Conservation (phyloP, 2,113 vertebrate species). For the Emydocephalus ijimae region DNA sequence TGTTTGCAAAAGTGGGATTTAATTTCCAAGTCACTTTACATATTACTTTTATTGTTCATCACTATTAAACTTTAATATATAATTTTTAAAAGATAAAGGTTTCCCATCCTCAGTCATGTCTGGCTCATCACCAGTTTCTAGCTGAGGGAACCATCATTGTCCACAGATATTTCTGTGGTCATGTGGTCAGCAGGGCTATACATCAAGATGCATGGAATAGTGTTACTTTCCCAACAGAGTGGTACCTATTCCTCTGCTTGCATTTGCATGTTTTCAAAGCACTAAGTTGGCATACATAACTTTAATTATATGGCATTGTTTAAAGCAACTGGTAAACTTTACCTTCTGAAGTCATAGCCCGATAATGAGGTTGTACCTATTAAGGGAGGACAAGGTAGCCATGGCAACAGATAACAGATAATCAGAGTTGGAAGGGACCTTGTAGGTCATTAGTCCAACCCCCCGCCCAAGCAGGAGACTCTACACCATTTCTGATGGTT, state of each 20-base stretch:
- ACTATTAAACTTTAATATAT: not conserved
- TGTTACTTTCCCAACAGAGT: not conserved
- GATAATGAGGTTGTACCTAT: not conserved
- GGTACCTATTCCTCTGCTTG: not conserved
- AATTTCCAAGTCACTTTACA: not conserved
- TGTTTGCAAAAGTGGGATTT: not conserved
- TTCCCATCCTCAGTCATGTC: not conserved
- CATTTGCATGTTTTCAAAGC: not conserved
- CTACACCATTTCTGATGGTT: not conserved
- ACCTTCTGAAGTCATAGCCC: not conserved
- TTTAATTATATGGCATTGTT: not conserved
- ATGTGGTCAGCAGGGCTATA: not conserved
- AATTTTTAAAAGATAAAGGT: not conserved
- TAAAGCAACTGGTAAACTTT: not conserved
- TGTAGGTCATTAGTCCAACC: too few species aligned
- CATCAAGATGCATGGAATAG: not conserved
- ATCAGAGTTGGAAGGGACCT: too few species aligned
- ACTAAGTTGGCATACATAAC: not conserved
- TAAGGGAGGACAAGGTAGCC: not conserved
- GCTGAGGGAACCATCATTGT: not conserved
- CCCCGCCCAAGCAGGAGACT: too few species aligned
- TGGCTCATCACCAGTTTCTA: not conserved
- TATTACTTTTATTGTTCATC: not conserved
- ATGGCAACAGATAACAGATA: not conserved
- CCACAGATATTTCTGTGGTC: not conserved